Percentiles rank a stretch among this genome's conserved stretches.
Conservation (phyloP, 2,113 vertebrate genomes). For the Ellobius talpinus region DNA sequence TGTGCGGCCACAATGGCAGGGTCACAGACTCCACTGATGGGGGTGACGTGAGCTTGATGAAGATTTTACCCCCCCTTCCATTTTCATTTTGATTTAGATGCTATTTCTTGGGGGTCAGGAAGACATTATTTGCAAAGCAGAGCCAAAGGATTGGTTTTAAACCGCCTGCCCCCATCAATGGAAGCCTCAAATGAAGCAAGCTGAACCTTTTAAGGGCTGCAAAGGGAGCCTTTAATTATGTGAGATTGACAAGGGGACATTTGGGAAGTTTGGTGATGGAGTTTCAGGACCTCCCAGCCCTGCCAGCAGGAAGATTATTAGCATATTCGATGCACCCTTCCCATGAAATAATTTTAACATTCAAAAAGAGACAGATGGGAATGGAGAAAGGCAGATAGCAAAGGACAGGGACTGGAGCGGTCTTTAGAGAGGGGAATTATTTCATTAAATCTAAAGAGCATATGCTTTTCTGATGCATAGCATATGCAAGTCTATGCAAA, state of each 20-base stretch:
- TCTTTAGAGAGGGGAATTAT: constrained; percentile 77
- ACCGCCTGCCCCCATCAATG: constrained; percentile 28
- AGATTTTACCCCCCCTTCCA: constrained; percentile 8
- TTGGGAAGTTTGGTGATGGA: constrained; percentile 28
- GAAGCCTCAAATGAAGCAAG: constrained; percentile 61
- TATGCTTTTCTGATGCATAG: constrained; percentile 79
- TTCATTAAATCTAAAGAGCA: constrained; percentile 78
- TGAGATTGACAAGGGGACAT: not conserved
- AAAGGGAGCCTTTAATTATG: constrained; percentile 73
- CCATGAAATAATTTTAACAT: constrained; percentile 75
- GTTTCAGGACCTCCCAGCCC: constrained; percentile 67
- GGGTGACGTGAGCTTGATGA: not conserved
- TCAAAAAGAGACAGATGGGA: constrained; percentile 76
- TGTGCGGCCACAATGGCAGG: not conserved
- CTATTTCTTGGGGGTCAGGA: constrained; percentile 54
- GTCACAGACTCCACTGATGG: not conserved
- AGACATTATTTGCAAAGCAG: constrained; percentile 57
- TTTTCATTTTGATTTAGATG: constrained; percentile 66
- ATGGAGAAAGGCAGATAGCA: constrained; percentile 70
- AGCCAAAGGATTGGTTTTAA: constrained; percentile 65
- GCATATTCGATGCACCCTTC: constrained; percentile 67
- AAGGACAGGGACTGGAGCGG: constrained; percentile 68
- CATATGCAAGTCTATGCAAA: constrained; percentile 84
- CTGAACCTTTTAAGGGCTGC: constrained; percentile 64
- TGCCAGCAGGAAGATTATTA: constrained; percentile 70